Conservation (phyloP, 2,888 invertebrate species). For the Hirudinaria manillensis region DNA sequence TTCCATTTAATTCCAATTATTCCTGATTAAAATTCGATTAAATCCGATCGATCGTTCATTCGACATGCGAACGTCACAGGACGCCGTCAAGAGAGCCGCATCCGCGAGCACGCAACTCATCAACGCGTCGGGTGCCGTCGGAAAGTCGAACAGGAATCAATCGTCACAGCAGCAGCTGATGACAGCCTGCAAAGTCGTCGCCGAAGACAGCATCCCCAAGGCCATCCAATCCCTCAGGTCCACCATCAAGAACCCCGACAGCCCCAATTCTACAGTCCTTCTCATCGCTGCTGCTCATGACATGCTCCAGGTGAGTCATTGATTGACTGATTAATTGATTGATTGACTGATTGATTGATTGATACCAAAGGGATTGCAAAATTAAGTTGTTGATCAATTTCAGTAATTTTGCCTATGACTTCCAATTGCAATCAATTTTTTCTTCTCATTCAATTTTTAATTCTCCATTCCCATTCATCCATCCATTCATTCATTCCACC, state of each 20-base stretch:
- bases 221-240: conserved; percentile 70
- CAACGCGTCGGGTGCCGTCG: conserved; percentile 76
- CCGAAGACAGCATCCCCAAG: conserved; percentile 73
- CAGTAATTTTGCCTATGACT: neutral
- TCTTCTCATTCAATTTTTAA: neutral
- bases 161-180: conserved; percentile 68
- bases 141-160: conserved; percentile 63
- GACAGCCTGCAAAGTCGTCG: conserved; percentile 67
- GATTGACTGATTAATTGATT: neutral
- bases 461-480: too few relatives aligned
- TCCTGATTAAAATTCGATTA: too few relatives aligned
- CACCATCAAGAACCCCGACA: conserved; percentile 65
- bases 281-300: conserved; percentile 77
- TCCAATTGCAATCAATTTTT: conserved; percentile 7
- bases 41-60: neutral
- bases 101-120: conserved; percentile 85
- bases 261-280: conserved; percentile 70
- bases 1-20: too few relatives aligned
- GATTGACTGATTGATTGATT: neutral
- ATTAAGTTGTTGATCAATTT: neutral
- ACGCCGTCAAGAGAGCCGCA: conserved; percentile 70
- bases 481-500: neutral
- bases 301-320: conserved; percentile 65
- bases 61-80: neutral
- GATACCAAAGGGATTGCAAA: neutral